phyloP scores from a whole-genome alignment of 2,113 vertebrate genomes.

The Daboia siamensis region DNA sequence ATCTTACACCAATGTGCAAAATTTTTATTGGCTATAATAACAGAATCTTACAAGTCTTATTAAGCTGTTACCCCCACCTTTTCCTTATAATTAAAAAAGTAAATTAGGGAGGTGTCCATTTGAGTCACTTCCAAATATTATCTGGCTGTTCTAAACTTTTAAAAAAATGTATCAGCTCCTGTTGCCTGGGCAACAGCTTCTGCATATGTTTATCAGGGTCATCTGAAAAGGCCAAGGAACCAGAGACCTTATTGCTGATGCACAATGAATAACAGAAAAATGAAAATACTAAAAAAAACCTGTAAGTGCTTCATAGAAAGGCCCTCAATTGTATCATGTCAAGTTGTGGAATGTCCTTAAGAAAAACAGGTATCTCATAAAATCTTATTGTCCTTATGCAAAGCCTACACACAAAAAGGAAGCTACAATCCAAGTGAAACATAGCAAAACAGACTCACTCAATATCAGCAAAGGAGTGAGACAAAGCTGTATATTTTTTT shows the following conservation, averaged over 20 bases:
- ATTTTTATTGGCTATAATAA: background rate
- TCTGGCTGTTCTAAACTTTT: background rate
- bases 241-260: background rate
- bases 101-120: background rate
- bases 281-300: background rate
- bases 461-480: background rate
- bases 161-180: background rate
- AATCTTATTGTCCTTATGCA: background rate
- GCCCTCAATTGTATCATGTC: background rate
- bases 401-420: background rate
- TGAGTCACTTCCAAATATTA: background rate
- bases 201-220: background rate
- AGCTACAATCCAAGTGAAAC: background rate
- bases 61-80: background rate
- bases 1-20: slow-evolving; percentile 30
- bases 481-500: background rate
- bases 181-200: background rate
- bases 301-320: background rate
- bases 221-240: background rate
- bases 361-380: background rate
- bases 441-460: background rate
- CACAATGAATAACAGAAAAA: background rate
- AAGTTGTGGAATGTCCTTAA: background rate
- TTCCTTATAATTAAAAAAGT: background rate
- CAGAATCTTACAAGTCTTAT: background rate